Evolutionary conservation across 2,888 invertebrate species (phyloP), one percentile per base, ranked within the genome.

Genomic region (Brachypalpus laphriformis): DNA sequence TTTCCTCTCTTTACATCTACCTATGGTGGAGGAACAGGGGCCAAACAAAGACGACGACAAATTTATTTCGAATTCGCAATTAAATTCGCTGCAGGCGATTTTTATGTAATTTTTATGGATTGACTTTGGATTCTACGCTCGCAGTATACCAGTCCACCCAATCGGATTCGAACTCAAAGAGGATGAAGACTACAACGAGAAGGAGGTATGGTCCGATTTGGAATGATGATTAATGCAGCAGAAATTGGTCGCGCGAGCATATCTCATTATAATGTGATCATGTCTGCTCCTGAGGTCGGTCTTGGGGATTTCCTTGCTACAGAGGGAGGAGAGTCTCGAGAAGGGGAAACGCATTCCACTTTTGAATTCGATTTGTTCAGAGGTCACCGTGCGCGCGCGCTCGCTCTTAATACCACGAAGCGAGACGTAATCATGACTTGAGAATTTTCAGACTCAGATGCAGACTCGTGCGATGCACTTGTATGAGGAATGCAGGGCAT

Each of bases 11-110:
- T 40, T 18, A 22, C 42, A 66, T 54, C 42, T 34, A 49, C 34
- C 28, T 31, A 4, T 25, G 25, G 5, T 25, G 5, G 25, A 4
- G 34, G 28, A 56, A 40, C 31, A 51, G 59, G 77, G 68, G 78
- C 54, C 78, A 78, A 80, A 85, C 85, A 85, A 85, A 85, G 85
- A 85, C 75, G 87, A 89, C 88, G 89, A 89, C 89, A 89, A 90
- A 89, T 89, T 89, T 89, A 90, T 90, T 89, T 88, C 88, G 89
- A 88, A 89, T 89, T 89, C 87, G 90, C 89, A 90, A 90, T 90
- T 89, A 90, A 89, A 89, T 89, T 90, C 89, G 87, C 90, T 88
- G 88, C 90, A 88, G 90, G 90, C 89, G 89, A 89, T 89, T 89
- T 89, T 88, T 88, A 87, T 88, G 87, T 87, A 88, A 88, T 87